These are phyloP conservation scores for Drosophila ambigua DNA, from an alignment of 1,140 invertebrate species.

Conservation along the genomic window DNA sequence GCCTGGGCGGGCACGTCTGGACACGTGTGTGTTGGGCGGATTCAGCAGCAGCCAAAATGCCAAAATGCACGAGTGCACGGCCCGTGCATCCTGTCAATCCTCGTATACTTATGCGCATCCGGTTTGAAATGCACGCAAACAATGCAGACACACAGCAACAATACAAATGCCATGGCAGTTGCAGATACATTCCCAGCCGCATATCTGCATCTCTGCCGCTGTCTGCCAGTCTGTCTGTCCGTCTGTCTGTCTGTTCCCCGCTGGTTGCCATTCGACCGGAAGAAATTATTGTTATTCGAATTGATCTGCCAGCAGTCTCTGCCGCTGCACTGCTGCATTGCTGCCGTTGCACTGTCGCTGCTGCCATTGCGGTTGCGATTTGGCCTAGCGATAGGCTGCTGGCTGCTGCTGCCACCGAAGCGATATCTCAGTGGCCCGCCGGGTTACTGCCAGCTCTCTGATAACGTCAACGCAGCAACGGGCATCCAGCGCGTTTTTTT, in stretches of 20 bases:
- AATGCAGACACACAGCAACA: conserved; percentile 23
- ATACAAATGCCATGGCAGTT: conserved; percentile 48
- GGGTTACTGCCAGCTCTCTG: conserved; percentile 61
- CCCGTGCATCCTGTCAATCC: conserved; percentile 80
- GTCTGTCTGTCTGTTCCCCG: too few relatives aligned
- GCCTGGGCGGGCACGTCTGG: conserved; percentile 5
- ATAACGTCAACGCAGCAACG: conserved; percentile 69
- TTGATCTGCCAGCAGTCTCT: conserved; percentile 62
- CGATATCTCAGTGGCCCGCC: conserved; percentile 57
- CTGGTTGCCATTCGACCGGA: conserved; percentile 68
- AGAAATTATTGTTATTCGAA: conserved; percentile 83
- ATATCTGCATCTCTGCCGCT: conserved; percentile 39
- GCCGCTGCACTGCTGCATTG: conserved; percentile 36
- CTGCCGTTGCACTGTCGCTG: conserved; percentile 8
- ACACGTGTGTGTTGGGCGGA: conserved; percentile 22
- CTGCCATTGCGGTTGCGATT: conserved; percentile 50
- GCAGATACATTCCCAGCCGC: conserved; percentile 37
- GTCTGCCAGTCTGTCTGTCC: conserved; percentile 35
- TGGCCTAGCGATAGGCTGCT: too few relatives aligned
- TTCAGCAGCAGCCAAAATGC: conserved; percentile 12
- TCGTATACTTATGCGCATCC: conserved; percentile 77
- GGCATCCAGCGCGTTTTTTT: conserved; percentile 35
- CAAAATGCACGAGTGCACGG: conserved; percentile 56
- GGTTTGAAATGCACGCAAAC: conserved; percentile 56
- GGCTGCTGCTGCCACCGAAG: conserved; percentile 41